Evolutionary conservation across 1,140 invertebrate species (phyloP), one percentile per base, ranked within the genome.

Genomic region (Hycleus cichorii): DNA sequence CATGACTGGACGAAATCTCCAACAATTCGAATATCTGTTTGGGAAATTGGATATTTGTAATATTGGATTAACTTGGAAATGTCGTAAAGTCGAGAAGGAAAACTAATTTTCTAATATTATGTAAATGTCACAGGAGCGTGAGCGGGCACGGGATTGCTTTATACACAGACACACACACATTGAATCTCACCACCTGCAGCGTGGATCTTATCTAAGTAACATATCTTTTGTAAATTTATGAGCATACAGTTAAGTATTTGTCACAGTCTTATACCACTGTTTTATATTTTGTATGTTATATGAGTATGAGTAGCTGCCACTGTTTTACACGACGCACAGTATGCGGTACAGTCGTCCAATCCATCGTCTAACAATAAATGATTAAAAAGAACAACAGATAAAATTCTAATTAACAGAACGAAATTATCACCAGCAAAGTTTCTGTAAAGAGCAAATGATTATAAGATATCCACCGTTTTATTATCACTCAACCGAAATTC

Each of bases 291-390:
- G 18, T 18, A 18, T 18, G 18, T 18, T 18, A 67, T 67, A 65
- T 69, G 65, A 64, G 62, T 65, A 64, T 60, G 63, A 65, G 61
- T 62, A 60, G 59, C 67, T 67, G 67, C 67, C 67, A 69, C 67
- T 67, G 67, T 69, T 69, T 69, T 67, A 67, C 65, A 64, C 67
- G 52, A 40, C 32, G 18, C 61, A 42, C 65, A 39, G 53, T 65
- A 43, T 59, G 67, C n/a, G 65, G 61, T 69, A 60, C 58, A 65
- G 60, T 63, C 44, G 64, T 32, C 32, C 46, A 57, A 57, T 43
- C 38, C 11, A 26, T 57, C 24, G 12, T 18, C 12, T 40, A 32
- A 32, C 32, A 32, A 5, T 4, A 32, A 32, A 5, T 32, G 32
- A 32, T 7, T 7, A 32, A 32, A 32, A 32, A 32, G 7, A 32